A percentile compares a stretch with the other conserved stretches of the same genome.
Conservation (phyloP, 2,113 vertebrate genomes). For the Pedionomus torquatus region DNA sequence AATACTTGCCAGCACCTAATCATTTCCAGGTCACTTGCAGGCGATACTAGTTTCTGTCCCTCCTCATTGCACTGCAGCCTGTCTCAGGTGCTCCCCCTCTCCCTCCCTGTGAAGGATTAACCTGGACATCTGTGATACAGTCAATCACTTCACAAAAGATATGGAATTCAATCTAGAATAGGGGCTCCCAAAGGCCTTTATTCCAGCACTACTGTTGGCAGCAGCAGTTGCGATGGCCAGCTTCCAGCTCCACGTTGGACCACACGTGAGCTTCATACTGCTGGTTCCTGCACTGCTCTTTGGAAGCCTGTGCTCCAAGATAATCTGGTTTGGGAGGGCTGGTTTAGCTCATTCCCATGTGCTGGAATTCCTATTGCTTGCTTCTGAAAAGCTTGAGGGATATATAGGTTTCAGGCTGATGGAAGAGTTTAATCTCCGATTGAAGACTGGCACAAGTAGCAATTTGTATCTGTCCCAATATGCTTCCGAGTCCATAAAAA, state of each 20-base stretch:
- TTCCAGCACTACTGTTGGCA: accelerated
- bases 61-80: not conserved
- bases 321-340: not conserved
- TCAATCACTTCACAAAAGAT: not conserved
- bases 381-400: not conserved
- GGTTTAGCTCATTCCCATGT: not conserved
- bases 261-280: not conserved
- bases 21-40: not conserved
- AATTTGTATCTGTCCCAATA: not conserved
- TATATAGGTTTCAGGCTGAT: not conserved
- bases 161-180: not conserved
- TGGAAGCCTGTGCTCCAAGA: not conserved
- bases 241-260: not conserved
- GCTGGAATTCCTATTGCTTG: not conserved
- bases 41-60: not conserved
- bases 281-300: not conserved
- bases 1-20: not conserved
- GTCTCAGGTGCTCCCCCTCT: not conserved
- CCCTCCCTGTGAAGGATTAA: not conserved
- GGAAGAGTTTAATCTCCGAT: not conserved
- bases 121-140: not conserved
- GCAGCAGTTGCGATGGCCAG: not conserved
- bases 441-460: not conserved
- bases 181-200: not conserved
- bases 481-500: not conserved